Conservation (phyloP, 2,888 invertebrate species). For the Bruchidius siliquastri region DNA sequence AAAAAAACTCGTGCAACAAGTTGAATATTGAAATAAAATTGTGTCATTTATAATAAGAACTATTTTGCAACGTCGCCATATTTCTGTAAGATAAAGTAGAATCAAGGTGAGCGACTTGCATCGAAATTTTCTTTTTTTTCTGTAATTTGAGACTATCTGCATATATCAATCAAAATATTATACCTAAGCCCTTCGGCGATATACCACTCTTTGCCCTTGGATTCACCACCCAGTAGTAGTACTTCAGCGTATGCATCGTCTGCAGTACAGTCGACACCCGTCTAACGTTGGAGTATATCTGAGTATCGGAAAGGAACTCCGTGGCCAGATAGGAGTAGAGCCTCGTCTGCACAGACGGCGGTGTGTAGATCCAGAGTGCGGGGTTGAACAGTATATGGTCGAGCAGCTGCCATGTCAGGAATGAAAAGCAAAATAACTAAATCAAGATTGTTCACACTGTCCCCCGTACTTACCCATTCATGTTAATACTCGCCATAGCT, state of each 20-base stretch:
- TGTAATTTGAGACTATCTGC: too few species aligned
- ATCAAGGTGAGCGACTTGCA: too few species aligned
- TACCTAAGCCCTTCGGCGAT: constrained; percentile 90
- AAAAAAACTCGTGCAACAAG: too few species aligned
- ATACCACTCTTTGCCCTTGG: constrained; percentile 93
- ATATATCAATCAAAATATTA: too few species aligned
- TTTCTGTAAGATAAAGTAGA: too few species aligned
- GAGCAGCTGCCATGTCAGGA: constrained; percentile 91
- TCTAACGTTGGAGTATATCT: constrained; percentile 94
- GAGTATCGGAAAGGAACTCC: constrained; percentile 97
- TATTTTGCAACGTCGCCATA: too few species aligned
- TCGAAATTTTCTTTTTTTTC: too few species aligned
- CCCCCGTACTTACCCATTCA: constrained; percentile 51
- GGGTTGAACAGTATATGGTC: constrained; percentile 99
- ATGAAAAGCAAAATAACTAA: constrained; percentile 86
- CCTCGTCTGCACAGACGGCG: constrained; percentile 89
- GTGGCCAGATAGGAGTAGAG: constrained; percentile 97
- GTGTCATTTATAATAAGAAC: too few species aligned
- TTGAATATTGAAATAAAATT: too few species aligned
- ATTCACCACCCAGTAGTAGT: constrained; percentile 98
- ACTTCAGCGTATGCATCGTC: constrained; percentile 97
- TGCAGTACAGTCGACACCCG: constrained; percentile 96
- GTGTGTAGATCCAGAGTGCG: constrained; percentile 97
- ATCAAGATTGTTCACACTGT: constrained; percentile 59
- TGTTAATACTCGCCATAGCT: background rate